Evolutionary conservation across 2,797 vertebrate genomes (phyloP), one percentile per base, ranked within the genome.

Genomic region (Pangasius djambal): DNA sequence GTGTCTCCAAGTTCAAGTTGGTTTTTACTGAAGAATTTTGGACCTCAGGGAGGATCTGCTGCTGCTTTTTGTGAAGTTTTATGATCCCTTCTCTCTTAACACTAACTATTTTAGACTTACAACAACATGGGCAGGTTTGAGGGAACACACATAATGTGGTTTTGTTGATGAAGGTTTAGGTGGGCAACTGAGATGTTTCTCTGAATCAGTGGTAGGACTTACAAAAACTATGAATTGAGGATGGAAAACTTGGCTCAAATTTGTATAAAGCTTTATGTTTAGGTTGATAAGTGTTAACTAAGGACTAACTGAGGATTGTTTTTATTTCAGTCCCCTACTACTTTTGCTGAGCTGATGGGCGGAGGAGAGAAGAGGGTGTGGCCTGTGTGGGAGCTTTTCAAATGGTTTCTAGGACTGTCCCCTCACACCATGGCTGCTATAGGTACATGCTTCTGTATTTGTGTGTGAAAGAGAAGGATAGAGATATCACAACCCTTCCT

Each of bases 351-450:
- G 86, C 90, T 97, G 90, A 95, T 99, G 94, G 95, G 96, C 3
- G 96, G 96, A 82, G 95, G 96, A 0, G 96, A 0, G 97, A 95
- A 95, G 63, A 95, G 95, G 0, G 93, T 95, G 16, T 97, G 95
- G 96, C 97, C 97, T 0, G 31, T 96, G 18, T 98, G 97, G 97
- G 98, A 99, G 95, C 92, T 98, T 93, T 48, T 97, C 88, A 99
- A 98, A 91, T 96, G 97, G 96, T 92, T 95, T 3, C 44, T 98
- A 87, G 97, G 98, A 65, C 95, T 95, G 91, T 98, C 98, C 0
- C 91, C 95, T 0, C 97, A 98, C n/a, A 98, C 98, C 0, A 69
- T 98, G 1, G 96, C 98, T 88, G 96, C 97, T 69, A 97, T 99
- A 0, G 95, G 98, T 98, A 92, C 95, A 85, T 61, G n/a, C 61